Base-by-base conservation (phyloP, 2,888 invertebrate genomes). In the Phortica magna region DNA sequence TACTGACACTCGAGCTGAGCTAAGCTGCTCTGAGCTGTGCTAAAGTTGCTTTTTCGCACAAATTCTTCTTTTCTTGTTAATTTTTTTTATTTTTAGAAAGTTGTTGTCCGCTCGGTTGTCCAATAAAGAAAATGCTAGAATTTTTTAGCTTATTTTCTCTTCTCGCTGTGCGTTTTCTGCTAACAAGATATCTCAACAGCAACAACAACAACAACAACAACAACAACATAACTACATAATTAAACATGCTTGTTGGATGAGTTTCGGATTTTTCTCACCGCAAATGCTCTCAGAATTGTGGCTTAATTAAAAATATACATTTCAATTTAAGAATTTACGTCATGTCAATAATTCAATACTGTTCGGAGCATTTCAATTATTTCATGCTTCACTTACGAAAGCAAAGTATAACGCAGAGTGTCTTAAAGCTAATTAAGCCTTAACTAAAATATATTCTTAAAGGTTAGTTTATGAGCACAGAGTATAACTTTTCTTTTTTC, bases 41-140 rank as follows among this genome's bases (percentile, higher is more conserved):
- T 48, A 48, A 48, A 64, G 31, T 31, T 12, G 64, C 64, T 14
- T 64, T 64, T 64, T 17, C 22, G 39, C 39, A 31, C 14, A 64
- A 64, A 64, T 64, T n/a, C 68, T 68, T 68, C 17, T 43, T 65
- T 39, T 39, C 39, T 39, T 65, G n/a, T 39, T 14, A 39, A 39
- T 39, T 14, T 14, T 65, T 65, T 67, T 14, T 43, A 31, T n/a
- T 43, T 68, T 68, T 68, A 68, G 68, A 68, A 68, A 68, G 68
- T 68, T 43, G 68, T 43, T 17, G 68, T 19, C 68, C 68, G 22
- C 19, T 43, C 22, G 39, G 48, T 48, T 68, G 43, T 68, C 19
- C 43, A 68, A 68, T 68, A 68, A 41, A 68, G 68, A 68, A 68
- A 68, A 43, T 68, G 7, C 68, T 43, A 68, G 68, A 68, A 68